phyloP scores from a whole-genome alignment of 2,797 vertebrate species.

The Enteromius treurensis region DNA sequence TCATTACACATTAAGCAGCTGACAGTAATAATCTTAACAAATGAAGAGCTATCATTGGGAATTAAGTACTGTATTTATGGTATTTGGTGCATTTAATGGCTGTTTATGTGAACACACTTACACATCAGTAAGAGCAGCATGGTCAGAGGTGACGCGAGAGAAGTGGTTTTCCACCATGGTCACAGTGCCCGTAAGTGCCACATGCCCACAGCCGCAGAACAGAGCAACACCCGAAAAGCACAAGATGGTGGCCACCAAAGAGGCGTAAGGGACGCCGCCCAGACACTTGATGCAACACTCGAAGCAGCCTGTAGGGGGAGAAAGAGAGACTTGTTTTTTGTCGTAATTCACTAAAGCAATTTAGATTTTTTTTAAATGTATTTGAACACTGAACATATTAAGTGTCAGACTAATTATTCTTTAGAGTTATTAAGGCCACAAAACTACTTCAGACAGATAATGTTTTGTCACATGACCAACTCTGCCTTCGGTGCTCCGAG shows the following conservation, averaged over 20 bases:
- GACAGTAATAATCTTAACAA: background rate
- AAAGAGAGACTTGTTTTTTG: conserved; percentile 5
- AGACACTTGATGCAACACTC: conserved; percentile 99
- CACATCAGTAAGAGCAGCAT: conserved; percentile 89
- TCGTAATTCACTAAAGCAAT: no score
- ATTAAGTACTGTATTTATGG: background rate
- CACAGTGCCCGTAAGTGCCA: conserved; percentile 91
- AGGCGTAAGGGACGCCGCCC: conserved; percentile 97
- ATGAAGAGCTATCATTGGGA: background rate
- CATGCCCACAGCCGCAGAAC: conserved; percentile 96
- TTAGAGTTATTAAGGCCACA: background rate
- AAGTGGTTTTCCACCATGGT: conserved; percentile 94
- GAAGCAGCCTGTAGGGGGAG: conserved; percentile 89
- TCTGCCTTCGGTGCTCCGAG: background rate
- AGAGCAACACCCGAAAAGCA: conserved; percentile 96
- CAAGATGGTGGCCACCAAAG: conserved; percentile 97
- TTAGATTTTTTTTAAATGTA: background rate
- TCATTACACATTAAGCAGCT: background rate
- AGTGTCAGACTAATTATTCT: no score
- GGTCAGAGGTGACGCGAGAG: conserved; percentile 87
- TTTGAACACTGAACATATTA: background rate
- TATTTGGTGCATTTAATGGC: background rate
- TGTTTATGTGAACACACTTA: conserved; percentile 75
- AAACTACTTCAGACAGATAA: conserved; percentile 43
- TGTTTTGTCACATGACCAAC: background rate